These are phyloP conservation scores for cat (Felis catus) DNA, from an alignment of 2,113 vertebrate genomes.

Conservation along the genomic window F.catus_Fca126_mat1.0 CM031415.1:20360501-20361000, in stretches of 20 bases:
- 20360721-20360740: constrained; percentile 20
- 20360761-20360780: constrained; percentile 18
- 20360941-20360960: not conserved
- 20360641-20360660: constrained; percentile 70
- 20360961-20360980: constrained; percentile 59
- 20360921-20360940: not conserved
- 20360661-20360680: constrained; percentile 63
- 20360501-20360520: constrained; percentile 67
- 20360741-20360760: constrained; percentile 24
- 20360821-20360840: constrained; percentile 14
- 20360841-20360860: not conserved
- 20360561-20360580: constrained; percentile 53
- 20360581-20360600: constrained; percentile 2
- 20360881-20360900: constrained; percentile 33
- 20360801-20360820: not conserved
- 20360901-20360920: constrained; percentile 20
- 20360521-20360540: constrained; percentile 70
- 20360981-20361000: constrained; percentile 38
- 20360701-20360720: constrained; percentile 61
- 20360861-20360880: not conserved
- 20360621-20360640: constrained; percentile 65
- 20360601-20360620: constrained; percentile 62
- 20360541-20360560: constrained; percentile 50
- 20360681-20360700: constrained; percentile 62
- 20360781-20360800: not conserved